phyloP scores from a whole-genome alignment of 2,797 vertebrate genomes.

The Melanotaenia boesemani region DNA sequence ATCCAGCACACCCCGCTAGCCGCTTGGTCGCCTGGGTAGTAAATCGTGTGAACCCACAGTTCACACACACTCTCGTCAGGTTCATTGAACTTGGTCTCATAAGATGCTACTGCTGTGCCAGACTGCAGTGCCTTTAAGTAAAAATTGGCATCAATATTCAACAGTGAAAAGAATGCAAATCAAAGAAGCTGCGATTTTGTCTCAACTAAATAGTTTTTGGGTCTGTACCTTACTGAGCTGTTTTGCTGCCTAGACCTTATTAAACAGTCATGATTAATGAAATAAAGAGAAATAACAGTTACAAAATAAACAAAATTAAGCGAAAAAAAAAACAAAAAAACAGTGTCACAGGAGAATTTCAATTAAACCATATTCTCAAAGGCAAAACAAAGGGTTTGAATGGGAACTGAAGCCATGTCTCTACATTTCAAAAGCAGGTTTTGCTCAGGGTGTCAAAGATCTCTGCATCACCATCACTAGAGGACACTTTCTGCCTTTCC shows the following conservation, averaged over 20 bases:
- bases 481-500: not conserved
- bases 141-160: not conserved
- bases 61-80: slow-evolving; percentile 1
- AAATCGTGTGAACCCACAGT: not conserved
- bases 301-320: no score
- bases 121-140: not conserved
- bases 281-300: not conserved
- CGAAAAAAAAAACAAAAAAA: no score
- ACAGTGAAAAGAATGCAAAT: not conserved
- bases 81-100: not conserved
- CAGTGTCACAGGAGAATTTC: no score
- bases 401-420: not conserved
- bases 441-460: not conserved
- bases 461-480: not conserved
- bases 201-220: no score
- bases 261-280: not conserved
- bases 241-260: not conserved
- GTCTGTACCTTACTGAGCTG: no score
- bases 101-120: not conserved
- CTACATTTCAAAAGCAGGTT: not conserved
- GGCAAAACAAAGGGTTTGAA: not conserved
- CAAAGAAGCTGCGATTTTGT: no score
- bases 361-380: no score
- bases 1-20: no score
- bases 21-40: no score